Conservation (phyloP, 2,797 vertebrate species). For the Pagetopsis macropterus region DNA sequence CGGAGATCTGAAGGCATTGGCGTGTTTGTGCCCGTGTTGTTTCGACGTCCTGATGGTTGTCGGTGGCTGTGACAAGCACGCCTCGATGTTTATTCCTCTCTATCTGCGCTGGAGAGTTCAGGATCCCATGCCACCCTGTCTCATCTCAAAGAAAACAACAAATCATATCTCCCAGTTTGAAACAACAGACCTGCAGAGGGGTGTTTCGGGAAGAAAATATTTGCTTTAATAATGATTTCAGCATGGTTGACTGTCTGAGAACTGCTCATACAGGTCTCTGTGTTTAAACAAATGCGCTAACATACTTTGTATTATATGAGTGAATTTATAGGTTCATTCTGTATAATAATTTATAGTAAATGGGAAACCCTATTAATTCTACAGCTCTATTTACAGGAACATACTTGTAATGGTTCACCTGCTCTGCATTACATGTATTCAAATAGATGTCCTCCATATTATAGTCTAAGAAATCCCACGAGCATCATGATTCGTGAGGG, state of each 20-base stretch:
- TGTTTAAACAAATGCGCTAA: constrained; percentile 3
- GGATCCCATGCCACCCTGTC: constrained; percentile 62
- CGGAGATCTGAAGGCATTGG: constrained; percentile 63
- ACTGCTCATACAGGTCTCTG: constrained; percentile 23
- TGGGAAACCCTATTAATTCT: constrained; percentile 7
- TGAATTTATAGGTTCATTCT: constrained; percentile 10
- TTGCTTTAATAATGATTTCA: constrained; percentile 55
- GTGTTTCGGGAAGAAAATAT: constrained; percentile 29
- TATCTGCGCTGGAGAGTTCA: constrained; percentile 68
- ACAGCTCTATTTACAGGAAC: constrained; percentile 19
- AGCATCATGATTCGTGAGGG: constrained; percentile 25
- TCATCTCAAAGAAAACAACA: constrained; percentile 73
- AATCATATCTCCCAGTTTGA: constrained; percentile 70
- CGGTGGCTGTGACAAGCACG: constrained; percentile 58
- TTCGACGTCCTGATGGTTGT: constrained; percentile 64
- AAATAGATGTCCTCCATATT: constrained; percentile 37
- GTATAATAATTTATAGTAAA: constrained; percentile 12
- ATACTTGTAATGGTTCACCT: constrained; percentile 11
- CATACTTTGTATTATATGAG: background rate
- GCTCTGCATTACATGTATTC: constrained; percentile 26
- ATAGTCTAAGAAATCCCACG: constrained; percentile 28
- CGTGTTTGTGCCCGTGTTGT: constrained; percentile 56
- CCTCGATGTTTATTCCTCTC: constrained; percentile 64
- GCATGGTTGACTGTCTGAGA: constrained; percentile 48
- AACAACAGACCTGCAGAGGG: constrained; percentile 42